Conservation (phyloP, 1,140 invertebrate genomes). For the Chymomyza costata region DNA sequence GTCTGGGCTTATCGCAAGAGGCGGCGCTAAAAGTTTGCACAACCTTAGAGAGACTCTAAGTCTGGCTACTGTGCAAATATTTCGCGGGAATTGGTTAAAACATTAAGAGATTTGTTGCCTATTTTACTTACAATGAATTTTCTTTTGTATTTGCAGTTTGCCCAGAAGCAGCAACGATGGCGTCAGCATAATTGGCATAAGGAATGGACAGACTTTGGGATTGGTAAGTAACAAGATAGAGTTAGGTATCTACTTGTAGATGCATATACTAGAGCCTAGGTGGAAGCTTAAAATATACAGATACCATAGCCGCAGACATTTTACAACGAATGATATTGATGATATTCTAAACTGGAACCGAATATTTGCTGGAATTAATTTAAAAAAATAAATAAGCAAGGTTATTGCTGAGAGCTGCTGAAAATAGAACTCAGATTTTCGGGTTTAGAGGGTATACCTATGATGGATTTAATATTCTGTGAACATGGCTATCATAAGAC, state of each 20-base stretch:
- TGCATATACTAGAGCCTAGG: not conserved
- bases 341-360: not conserved
- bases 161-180: slow-evolving; percentile 36
- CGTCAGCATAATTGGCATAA: slow-evolving; percentile 26
- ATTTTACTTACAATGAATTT: slow-evolving; percentile 4
- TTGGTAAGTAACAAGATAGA: slow-evolving; percentile 59
- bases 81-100: slow-evolving; percentile 15
- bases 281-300: not conserved
- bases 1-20: not conserved
- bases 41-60: slow-evolving; percentile 6
- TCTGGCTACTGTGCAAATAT: slow-evolving; percentile 21
- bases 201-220: slow-evolving; percentile 13
- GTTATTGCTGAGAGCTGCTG: too few relatives aligned
- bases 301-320: not conserved
- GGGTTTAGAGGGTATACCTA: too few relatives aligned
- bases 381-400: not conserved
- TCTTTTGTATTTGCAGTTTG: slow-evolving; percentile 40
- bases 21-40: slow-evolving; percentile 37
- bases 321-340: not conserved
- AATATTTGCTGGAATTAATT: not conserved
- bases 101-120: not conserved
- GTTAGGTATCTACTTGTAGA: too few relatives aligned
- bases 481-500: too few relatives aligned
- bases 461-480: too few relatives aligned
- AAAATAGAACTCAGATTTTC: too few relatives aligned